Conservation (phyloP, 2,888 invertebrate genomes). For the Oscheius myriophilus region DNA sequence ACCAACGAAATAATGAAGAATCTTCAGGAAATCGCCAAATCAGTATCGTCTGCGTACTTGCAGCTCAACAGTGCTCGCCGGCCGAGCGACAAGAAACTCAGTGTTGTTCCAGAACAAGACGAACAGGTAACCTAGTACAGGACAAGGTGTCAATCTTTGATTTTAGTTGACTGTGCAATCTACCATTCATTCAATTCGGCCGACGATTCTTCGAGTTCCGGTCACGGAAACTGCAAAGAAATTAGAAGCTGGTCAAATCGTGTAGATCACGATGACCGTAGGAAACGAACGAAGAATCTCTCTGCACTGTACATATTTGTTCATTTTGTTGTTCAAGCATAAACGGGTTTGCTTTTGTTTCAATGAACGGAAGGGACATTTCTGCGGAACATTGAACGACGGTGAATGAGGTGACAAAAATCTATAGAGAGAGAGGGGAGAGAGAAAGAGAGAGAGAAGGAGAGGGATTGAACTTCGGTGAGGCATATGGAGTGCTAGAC, state of each 20-base stretch:
- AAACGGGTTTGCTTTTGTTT: conserved; percentile 11
- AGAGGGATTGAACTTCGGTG: too few relatives aligned
- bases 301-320: conserved; percentile 13
- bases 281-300: neutral
- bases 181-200: conserved; percentile 54
- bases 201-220: conserved; percentile 46
- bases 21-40: conserved; percentile 25
- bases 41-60: conserved; percentile 35
- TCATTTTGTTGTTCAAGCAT: neutral
- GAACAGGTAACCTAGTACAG: conserved; percentile 52
- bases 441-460: too few relatives aligned
- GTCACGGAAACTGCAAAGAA: conserved; percentile 8
- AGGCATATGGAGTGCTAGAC: too few relatives aligned
- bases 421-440: too few relatives aligned
- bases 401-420: too few relatives aligned
- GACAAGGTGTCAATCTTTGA: neutral
- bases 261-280: neutral
- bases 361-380: too few relatives aligned
- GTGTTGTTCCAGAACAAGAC: conserved; percentile 67
- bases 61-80: conserved; percentile 39
- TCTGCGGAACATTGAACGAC: too few relatives aligned
- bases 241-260: conserved; percentile 15
- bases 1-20: neutral
- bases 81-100: conserved; percentile 63
- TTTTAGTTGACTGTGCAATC: conserved; percentile 58